Conservation (phyloP, 2,888 invertebrate species). For the Trissoscelio sp. region DNA sequence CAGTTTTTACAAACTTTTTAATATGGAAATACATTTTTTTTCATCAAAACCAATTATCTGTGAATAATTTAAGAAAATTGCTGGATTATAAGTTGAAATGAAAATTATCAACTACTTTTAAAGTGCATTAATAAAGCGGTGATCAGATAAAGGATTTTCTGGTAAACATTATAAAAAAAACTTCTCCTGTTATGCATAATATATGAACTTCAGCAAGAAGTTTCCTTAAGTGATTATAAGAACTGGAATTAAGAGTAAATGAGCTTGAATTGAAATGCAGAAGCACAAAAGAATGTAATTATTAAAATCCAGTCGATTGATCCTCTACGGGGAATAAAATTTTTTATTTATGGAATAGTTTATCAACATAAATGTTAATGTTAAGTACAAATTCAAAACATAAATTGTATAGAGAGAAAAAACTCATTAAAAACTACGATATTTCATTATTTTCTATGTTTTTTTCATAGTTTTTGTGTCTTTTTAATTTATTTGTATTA, state of each 20-base stretch:
- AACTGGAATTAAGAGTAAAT: constrained; percentile 15
- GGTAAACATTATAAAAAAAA: constrained; percentile 16
- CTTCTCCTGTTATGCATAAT: constrained; percentile 22
- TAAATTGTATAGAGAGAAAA: no score
- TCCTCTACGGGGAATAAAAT: background rate
- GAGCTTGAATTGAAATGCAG: background rate
- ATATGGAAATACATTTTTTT: background rate
- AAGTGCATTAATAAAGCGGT: background rate
- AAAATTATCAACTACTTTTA: constrained; percentile 9
- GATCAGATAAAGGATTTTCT: constrained; percentile 27
- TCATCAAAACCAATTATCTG: background rate
- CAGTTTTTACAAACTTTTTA: background rate
- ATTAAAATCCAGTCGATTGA: background rate
- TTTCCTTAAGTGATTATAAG: constrained; percentile 21
- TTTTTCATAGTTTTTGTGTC: no score
- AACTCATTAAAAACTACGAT: no score
- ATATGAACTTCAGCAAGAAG: constrained; percentile 18
- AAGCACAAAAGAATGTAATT: constrained; percentile 10
- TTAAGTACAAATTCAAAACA: no score
- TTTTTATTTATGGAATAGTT: no score
- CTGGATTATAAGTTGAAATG: constrained; percentile 4
- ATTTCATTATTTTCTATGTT: no score
- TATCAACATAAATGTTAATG: no score
- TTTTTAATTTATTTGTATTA: no score
- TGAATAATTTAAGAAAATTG: background rate